Evolutionary conservation across 1,140 invertebrate species (phyloP).

Genomic region (Cataglyphis hispanica): DNA sequence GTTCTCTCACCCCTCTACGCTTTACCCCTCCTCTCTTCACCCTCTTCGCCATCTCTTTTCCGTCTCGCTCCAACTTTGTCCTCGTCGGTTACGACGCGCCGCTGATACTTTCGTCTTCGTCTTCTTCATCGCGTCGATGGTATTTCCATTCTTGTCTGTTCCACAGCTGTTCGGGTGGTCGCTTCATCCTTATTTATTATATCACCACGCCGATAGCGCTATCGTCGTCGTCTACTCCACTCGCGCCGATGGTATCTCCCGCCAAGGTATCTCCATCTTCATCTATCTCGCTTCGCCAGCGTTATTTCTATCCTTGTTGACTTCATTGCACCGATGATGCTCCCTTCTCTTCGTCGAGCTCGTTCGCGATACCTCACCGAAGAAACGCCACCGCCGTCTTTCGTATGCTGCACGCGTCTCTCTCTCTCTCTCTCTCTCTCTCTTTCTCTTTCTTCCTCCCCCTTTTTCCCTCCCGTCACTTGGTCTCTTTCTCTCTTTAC

Average conservation of each 20-base stretch:
- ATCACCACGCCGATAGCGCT: background rate
- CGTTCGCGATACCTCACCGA: conserved; percentile 16
- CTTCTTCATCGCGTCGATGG: background rate
- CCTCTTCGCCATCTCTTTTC: conserved; percentile 26
- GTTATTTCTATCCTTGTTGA: conserved; percentile 23
- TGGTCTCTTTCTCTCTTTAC: too few species aligned
- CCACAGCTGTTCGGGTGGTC: background rate
- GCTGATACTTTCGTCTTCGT: conserved; percentile 20
- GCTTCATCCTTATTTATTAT: background rate
- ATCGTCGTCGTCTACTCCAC: conserved; percentile 7
- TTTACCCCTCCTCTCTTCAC: background rate
- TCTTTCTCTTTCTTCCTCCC: too few species aligned
- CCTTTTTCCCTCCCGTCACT: too few species aligned
- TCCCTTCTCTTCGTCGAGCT: background rate
- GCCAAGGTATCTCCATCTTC: background rate
- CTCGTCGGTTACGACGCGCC: conserved; percentile 13
- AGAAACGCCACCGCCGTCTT: conserved; percentile 16
- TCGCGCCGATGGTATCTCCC: background rate
- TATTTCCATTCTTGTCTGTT: conserved; percentile 34
- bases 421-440: too few species aligned
- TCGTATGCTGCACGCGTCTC: conserved; percentile 16
- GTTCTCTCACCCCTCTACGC: background rate
- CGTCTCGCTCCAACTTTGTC: background rate
- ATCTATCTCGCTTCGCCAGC: background rate
- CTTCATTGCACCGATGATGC: background rate